Evolutionary conservation across 2,113 vertebrate genomes (phyloP).

Genomic region (Antechinus stuartii): DNA sequence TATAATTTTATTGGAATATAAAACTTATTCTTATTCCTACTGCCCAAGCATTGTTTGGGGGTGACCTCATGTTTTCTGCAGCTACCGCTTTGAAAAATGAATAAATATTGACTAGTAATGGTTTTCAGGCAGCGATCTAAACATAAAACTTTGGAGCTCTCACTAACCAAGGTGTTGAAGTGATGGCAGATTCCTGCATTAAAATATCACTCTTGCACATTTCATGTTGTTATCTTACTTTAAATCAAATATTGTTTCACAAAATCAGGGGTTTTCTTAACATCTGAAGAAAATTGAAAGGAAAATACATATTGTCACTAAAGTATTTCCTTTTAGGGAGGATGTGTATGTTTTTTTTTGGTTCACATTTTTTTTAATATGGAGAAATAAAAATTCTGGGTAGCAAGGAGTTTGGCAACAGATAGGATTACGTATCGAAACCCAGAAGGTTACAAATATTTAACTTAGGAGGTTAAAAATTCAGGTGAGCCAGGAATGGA

Average conservation of each 20-base stretch:
- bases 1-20: background rate
- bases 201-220: constrained; percentile 3
- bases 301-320: background rate
- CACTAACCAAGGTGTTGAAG: background rate
- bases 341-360: background rate
- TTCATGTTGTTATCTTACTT: background rate
- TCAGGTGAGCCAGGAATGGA: background rate
- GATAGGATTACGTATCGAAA: background rate
- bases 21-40: background rate
- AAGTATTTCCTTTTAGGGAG: constrained; percentile 19
- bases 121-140: background rate
- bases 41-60: background rate
- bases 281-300: background rate
- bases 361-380: constrained; percentile 17
- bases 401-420: background rate
- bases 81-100: background rate
- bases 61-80: background rate
- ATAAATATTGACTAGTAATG: background rate
- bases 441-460: background rate
- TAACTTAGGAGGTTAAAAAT: background rate
- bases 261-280: background rate
- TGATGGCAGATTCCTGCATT: constrained; percentile 2
- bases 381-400: background rate
- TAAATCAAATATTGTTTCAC: constrained; percentile 9
- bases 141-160: background rate